Percentiles rank a stretch among this genome's conserved stretches.
Evolutionary conservation across 2,888 invertebrate species (phyloP).

Genomic region (Drosophila stalkeri): DNA sequence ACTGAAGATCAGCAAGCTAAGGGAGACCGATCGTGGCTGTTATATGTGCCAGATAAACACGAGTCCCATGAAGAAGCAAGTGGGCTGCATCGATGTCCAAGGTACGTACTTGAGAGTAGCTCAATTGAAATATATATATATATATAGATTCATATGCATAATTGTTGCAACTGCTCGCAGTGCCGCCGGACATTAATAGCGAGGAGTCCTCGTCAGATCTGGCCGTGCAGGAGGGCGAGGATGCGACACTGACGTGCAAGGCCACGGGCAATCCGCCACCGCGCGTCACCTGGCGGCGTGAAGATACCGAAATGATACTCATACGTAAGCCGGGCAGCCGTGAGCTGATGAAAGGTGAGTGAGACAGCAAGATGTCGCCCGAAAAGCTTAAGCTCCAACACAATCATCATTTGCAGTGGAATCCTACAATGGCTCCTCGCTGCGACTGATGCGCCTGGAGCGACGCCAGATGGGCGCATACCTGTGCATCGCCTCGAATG

Average conservation of each 20-base stretch:
- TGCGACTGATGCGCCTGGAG: conserved; percentile 92
- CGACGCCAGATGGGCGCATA: conserved; percentile 96
- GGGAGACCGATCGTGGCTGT: conserved; percentile 93
- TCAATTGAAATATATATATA: not conserved
- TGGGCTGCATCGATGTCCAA: conserved; percentile 94
- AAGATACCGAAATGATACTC: conserved; percentile 89
- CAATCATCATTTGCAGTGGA: conserved; percentile 86
- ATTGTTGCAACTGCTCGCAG: conserved; percentile 84
- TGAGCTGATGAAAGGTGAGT: conserved; percentile 84
- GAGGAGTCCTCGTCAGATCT: conserved; percentile 91
- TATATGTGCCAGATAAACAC: conserved; percentile 98
- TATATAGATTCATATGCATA: not conserved
- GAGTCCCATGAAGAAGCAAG: conserved; percentile 93
- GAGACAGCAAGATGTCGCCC: too few species aligned
- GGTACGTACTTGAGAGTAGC: conserved; percentile 72
- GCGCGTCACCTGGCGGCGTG: conserved; percentile 92
- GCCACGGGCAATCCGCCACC: conserved; percentile 93
- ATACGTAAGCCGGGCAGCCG: conserved; percentile 86
- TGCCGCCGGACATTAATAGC: conserved; percentile 92
- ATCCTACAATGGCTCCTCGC: conserved; percentile 90
- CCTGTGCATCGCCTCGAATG: conserved; percentile 96
- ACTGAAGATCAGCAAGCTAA: conserved; percentile 92
- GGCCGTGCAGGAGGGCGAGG: conserved; percentile 91
- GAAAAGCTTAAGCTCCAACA: not conserved
- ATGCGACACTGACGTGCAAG: conserved; percentile 91